Percentiles rank a stretch among this genome's conserved stretches.
These are phyloP conservation scores for Tromatobia lineatoria DNA, from an alignment of 2,888 invertebrate genomes.

Conservation along the genomic window DNA sequence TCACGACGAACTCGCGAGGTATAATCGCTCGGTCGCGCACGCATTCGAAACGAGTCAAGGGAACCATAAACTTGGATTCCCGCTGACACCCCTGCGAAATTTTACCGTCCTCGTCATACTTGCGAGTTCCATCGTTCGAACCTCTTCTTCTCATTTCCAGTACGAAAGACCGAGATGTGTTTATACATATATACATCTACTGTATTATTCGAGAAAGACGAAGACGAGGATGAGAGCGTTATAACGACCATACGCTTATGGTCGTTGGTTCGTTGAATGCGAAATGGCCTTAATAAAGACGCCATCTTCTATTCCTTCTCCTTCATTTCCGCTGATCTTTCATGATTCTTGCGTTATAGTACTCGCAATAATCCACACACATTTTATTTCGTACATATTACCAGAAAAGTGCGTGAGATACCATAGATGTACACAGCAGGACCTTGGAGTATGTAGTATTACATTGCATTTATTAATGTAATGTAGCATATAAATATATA, in stretches of 20 bases:
- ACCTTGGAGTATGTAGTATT: conserved; percentile 2
- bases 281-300: conserved; percentile 59
- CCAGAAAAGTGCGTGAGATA: not conserved
- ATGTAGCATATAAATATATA: too few species aligned
- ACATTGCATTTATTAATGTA: too few species aligned
- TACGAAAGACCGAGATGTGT: conserved; percentile 11
- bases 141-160: conserved; percentile 36
- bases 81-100: conserved; percentile 69
- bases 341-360: not conserved
- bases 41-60: conserved; percentile 61
- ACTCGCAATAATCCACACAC: conserved; percentile 28
- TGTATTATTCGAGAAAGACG: conserved; percentile 57
- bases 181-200: conserved; percentile 24
- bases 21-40: conserved; percentile 29
- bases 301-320: conserved; percentile 13
- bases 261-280: conserved; percentile 10
- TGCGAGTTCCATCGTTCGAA: conserved; percentile 30
- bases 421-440: not conserved
- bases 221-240: conserved; percentile 25
- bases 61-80: conserved; percentile 72
- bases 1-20: conserved; percentile 65
- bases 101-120: conserved; percentile 40
- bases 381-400: conserved; percentile 29
- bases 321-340: conserved; percentile 6
- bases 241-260: conserved; percentile 35